Evolutionary conservation across 2,113 vertebrate species (phyloP), one percentile per base, ranked within the genome.

Genomic region (Apodemus sylvaticus): DNA sequence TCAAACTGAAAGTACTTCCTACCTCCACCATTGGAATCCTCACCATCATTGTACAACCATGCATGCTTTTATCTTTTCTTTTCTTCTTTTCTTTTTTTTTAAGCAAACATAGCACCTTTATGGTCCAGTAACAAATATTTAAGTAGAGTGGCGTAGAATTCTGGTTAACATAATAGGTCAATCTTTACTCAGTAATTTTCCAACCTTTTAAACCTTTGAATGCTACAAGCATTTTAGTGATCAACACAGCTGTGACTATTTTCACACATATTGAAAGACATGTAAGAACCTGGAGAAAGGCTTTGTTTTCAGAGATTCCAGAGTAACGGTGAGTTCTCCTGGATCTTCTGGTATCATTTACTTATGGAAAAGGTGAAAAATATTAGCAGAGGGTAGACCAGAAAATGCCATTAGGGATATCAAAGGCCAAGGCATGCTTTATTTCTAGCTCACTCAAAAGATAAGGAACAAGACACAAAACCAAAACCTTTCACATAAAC

Each of bases 1-100:
- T 29, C 73, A 55, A 68, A 74, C 78, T 71, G 39, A 94, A 76
- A 95, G 95, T 86, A 93, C 29, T 74, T 97, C 95, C 45, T 94
- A 17, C 29, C 7, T 62, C 51, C 16, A 20, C 45, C 76, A 73
- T 31, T 36, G 26, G 39, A 96, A 24, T 22, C 19, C 31, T 36
- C 48, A 62, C 39, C 55, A 51, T 62, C 60, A n/a, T 90, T 96
- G 55, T n/a, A 48, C 71, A 92, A 74, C 24, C 12, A 66, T 11
- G 55, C 26, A 58, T n/a, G 12, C 68, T 13, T 70, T 95, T n/a
- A n/a, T n/a, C n/a, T n/a, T n/a, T n/a, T n/a, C n/a, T n/a, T n/a
- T n/a, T n/a, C n/a, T n/a, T n/a, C n/a, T n/a, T 82, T 90, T 93
- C 16, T 89, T 87, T 79, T 92, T 29, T 73, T 68, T 62, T 81